Conservation (phyloP, 2,888 invertebrate species). For the Choristoneura rosaceana region DNA sequence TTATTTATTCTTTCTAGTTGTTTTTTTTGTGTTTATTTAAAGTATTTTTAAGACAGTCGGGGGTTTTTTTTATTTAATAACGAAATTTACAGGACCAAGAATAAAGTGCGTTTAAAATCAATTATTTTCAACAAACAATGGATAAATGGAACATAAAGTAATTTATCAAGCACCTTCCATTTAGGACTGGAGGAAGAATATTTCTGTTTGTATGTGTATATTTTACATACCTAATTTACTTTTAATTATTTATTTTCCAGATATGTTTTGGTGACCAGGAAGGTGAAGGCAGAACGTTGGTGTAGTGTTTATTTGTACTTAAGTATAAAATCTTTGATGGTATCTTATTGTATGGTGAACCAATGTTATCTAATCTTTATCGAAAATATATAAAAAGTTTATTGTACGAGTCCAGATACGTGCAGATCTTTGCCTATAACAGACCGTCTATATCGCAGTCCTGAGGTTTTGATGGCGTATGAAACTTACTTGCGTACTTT, state of each 20-base stretch:
- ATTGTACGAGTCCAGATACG: not conserved
- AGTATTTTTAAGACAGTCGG: too few species aligned
- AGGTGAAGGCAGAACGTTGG: not conserved
- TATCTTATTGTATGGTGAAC: conserved; percentile 18
- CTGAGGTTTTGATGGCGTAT: too few species aligned
- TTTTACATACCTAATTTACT: not conserved
- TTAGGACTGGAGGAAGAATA: too few species aligned
- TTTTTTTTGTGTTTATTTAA: too few species aligned
- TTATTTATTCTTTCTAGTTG: too few species aligned
- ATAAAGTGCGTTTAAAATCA: too few species aligned
- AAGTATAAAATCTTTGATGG: conserved; percentile 22
- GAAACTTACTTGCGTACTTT: too few species aligned
- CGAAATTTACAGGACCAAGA: too few species aligned
- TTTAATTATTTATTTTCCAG: not conserved
- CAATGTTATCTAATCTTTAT: conserved; percentile 14
- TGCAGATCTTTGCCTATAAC: not conserved
- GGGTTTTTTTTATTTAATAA: too few species aligned
- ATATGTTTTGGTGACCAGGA: not conserved
- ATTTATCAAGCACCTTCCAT: too few species aligned
- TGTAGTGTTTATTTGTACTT: conserved; percentile 21
- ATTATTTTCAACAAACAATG: too few species aligned
- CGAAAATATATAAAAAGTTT: not conserved
- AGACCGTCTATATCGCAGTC: too few species aligned
- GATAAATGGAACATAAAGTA: not conserved
- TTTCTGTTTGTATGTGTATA: not conserved